phyloP scores from a whole-genome alignment of 2,888 invertebrate genomes.

The Raillietiella orientalis region DNA sequence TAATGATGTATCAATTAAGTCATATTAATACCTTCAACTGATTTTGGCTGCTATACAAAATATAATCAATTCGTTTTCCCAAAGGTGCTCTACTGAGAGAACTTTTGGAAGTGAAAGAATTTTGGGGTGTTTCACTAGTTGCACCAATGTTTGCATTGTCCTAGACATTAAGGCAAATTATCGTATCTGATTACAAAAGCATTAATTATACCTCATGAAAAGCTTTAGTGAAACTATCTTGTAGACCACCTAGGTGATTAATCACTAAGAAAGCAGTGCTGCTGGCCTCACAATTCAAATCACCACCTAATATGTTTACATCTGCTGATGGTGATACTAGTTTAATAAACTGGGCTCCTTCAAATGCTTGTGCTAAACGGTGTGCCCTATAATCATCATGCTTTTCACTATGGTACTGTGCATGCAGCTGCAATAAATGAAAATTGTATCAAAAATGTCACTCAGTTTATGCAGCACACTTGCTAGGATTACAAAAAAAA shows the following conservation, averaged over 20 bases:
- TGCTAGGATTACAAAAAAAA: background rate
- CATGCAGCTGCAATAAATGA: conserved; percentile 34
- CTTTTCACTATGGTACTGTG: conserved; percentile 53
- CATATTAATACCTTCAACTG: conserved; percentile 2
- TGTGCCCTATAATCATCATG: conserved; percentile 64
- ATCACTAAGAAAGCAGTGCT: too few relatives aligned
- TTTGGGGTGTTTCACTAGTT: conserved; percentile 45
- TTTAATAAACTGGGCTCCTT: conserved; percentile 73
- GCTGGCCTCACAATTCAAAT: conserved; percentile 71
- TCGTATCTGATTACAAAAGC: too few relatives aligned
- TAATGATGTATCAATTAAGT: conserved; percentile 4
- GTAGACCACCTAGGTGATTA: too few relatives aligned
- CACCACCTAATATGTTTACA: conserved; percentile 60
- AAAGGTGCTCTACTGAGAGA: conserved; percentile 20
- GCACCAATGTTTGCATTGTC: conserved; percentile 21
- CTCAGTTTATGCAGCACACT: background rate
- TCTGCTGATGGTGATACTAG: conserved; percentile 45
- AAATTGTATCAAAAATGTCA: background rate
- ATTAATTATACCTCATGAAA: too few relatives aligned
- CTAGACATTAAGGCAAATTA: too few relatives aligned
- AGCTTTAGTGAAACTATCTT: too few relatives aligned
- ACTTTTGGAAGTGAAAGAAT: conserved; percentile 36
- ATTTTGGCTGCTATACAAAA: conserved; percentile 25
- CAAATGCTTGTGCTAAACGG: conserved; percentile 67
- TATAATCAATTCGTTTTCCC: conserved; percentile 76